Evolutionary conservation across 2,888 invertebrate species (phyloP).

Genomic region (Biston stratarius): DNA sequence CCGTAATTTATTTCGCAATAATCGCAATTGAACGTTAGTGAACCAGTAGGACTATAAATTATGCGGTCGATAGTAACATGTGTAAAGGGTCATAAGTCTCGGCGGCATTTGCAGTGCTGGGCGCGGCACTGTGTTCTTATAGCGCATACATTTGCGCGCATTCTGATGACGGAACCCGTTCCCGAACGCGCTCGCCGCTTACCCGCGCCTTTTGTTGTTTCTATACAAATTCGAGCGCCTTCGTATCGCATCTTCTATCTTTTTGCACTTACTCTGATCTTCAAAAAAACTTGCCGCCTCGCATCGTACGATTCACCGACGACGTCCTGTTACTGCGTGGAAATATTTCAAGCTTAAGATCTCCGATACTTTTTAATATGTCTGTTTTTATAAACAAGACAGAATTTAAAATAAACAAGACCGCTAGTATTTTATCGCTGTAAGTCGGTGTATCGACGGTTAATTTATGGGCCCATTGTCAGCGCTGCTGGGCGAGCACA

Average conservation of each 20-base stretch:
- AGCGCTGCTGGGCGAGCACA: conserved; percentile 38
- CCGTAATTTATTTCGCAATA: conserved; percentile 32
- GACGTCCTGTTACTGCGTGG: conserved; percentile 55
- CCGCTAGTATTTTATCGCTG: conserved; percentile 53
- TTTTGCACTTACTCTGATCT: conserved; percentile 68
- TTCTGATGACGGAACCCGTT: conserved; percentile 78
- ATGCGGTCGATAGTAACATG: conserved; percentile 53
- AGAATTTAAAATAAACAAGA: conserved; percentile 48
- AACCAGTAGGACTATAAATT: conserved; percentile 35
- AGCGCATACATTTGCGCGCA: conserved; percentile 70
- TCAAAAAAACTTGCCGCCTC: conserved; percentile 69
- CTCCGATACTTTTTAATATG: conserved; percentile 41
- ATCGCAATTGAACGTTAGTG: conserved; percentile 35
- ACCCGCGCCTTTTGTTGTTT: conserved; percentile 67
- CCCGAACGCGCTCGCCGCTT: conserved; percentile 55
- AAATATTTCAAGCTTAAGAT: conserved; percentile 45
- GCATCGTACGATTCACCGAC: conserved; percentile 58
- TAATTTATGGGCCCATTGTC: conserved; percentile 62
- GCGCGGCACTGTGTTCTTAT: conserved; percentile 65
- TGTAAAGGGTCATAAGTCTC: conserved; percentile 62
- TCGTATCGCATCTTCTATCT: conserved; percentile 67
- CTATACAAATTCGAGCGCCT: conserved; percentile 75
- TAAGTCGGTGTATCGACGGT: conserved; percentile 50
- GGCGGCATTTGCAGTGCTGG: conserved; percentile 55
- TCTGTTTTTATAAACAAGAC: conserved; percentile 41